A percentile compares a stretch with the other conserved stretches of the same genome.
These are phyloP conservation scores for Calyptommatus sinebrachiatus DNA, from an alignment of 2,113 vertebrate species.

Conservation along the genomic window DNA sequence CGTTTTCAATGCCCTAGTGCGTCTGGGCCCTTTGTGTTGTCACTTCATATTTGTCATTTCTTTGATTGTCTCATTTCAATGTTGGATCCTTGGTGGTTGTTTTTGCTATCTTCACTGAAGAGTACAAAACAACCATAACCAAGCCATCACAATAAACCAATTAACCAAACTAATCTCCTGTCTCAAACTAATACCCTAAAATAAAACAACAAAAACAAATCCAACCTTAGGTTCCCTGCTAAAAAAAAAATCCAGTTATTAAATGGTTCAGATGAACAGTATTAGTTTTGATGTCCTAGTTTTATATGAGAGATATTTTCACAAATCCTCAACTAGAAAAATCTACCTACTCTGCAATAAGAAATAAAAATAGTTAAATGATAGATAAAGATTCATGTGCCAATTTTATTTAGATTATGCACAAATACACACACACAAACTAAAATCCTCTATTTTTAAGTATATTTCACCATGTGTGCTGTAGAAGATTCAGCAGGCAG, in stretches of 20 bases:
- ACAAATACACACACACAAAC: background rate
- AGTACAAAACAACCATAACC: no score
- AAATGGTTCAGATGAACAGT: background rate
- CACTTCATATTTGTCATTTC: no score
- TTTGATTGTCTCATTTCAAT: no score
- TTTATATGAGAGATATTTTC: background rate
- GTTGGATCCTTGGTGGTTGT: no score
- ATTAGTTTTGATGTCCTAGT: background rate
- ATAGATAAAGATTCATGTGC: background rate
- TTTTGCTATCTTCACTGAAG: no score
- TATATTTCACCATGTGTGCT: slow-evolving; percentile 7
- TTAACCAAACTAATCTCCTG: no score
- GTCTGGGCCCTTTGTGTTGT: no score
- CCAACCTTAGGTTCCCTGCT: background rate
- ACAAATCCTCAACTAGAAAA: background rate
- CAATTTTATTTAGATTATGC: slow-evolving; percentile 14
- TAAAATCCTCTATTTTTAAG: background rate
- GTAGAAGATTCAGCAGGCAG: slow-evolving; percentile 11
- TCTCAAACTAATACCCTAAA: no score
- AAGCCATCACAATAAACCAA: no score
- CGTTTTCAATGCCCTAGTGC: no score
- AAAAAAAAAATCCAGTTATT: background rate
- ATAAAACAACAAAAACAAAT: no score
- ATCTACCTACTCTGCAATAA: background rate
- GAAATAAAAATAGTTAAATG: background rate